A percentile compares a stretch with the other conserved stretches of the same genome.
Evolutionary conservation across 2,888 invertebrate genomes (phyloP).

Genomic region (Aromia moschata): DNA sequence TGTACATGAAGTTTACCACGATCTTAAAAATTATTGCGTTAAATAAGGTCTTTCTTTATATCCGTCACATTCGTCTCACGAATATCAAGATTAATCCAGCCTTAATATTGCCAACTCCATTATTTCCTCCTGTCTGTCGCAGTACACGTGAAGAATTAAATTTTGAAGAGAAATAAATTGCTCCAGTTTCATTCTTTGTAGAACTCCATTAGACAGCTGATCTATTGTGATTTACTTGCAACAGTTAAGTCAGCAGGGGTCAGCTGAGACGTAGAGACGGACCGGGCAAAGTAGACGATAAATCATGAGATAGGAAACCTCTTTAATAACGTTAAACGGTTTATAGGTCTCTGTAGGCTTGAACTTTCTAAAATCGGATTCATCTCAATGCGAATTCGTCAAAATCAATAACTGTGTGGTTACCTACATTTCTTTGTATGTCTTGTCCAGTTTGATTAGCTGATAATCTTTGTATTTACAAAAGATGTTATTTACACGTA

Average conservation of each 20-base stretch:
- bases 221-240: constrained; percentile 21
- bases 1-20: too few species aligned
- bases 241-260: constrained; percentile 21
- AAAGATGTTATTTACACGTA: too few species aligned
- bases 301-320: constrained; percentile 20
- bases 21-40: too few species aligned
- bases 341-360: constrained; percentile 9
- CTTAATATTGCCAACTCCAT: too few species aligned
- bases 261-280: constrained; percentile 12
- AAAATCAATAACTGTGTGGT: too few species aligned
- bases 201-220: constrained; percentile 9
- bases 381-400: too few species aligned
- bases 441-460: too few species aligned
- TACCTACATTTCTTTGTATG: too few species aligned
- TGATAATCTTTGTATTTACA: too few species aligned
- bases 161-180: constrained; percentile 7
- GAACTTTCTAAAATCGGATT: background rate
- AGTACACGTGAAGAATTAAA: background rate
- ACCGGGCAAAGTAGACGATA: constrained; percentile 18
- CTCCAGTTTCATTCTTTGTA: constrained; percentile 6
- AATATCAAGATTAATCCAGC: too few species aligned
- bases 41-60: too few species aligned
- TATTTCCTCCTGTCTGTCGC: background rate
- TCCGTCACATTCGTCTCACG: too few species aligned
- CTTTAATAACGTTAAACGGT: constrained; percentile 10